A percentile compares a stretch with the other conserved stretches of the same genome.
Conservation (phyloP, 2,797 vertebrate genomes). For the Phrynocephalus vlangalii region DNA sequence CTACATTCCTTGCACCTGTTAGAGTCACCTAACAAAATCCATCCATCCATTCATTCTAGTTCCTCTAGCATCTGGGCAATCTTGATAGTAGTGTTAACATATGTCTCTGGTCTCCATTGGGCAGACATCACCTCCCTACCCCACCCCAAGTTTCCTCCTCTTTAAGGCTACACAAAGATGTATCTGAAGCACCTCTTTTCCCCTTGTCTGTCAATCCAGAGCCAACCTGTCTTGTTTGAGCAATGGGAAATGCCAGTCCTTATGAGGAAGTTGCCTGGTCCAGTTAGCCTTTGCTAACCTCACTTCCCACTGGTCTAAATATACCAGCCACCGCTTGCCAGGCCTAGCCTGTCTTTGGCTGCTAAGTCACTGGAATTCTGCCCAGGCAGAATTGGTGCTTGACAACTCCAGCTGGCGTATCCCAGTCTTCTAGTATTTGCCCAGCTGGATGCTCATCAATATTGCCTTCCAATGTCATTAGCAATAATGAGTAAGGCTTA, state of each 20-base stretch:
- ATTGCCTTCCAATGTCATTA: constrained; percentile 39
- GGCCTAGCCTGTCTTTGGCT: constrained; percentile 29
- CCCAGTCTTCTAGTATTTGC: constrained; percentile 38
- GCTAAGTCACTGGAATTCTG: constrained; percentile 37
- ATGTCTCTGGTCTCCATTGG: neutral
- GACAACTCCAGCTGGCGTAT: constrained; percentile 41
- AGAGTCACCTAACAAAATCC: no score
- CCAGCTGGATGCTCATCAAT: constrained; percentile 41
- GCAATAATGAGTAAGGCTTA: constrained; percentile 36
- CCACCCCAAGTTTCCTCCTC: neutral
- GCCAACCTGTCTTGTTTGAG: neutral
- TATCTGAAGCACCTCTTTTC: neutral
- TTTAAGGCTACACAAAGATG: neutral
- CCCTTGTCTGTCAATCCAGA: neutral
- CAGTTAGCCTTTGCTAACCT: constrained; percentile 29
- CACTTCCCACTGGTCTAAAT: constrained; percentile 21
- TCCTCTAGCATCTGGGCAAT: neutral
- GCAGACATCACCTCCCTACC: neutral
- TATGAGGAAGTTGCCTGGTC: constrained; percentile 20
- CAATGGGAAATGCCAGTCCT: constrained; percentile 15
- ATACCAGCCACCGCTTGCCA: constrained; percentile 22
- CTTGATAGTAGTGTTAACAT: neutral
- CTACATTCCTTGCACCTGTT: neutral
- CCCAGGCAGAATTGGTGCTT: constrained; percentile 45
- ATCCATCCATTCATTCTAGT: neutral